Conservation (phyloP, 92 coral and sea anemone species). For the Zoanthus gigantus region DNA sequence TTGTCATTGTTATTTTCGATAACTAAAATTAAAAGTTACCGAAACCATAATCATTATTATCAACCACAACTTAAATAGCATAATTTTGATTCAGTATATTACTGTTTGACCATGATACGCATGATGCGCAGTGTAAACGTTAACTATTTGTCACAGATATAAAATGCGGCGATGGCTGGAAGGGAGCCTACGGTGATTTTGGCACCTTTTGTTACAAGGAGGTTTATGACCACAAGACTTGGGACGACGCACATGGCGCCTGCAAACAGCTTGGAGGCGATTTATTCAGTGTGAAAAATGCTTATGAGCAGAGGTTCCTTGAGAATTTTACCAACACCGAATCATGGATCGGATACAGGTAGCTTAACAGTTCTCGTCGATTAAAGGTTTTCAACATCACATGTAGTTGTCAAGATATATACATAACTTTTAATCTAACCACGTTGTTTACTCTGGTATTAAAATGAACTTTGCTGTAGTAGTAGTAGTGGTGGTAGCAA, state of each 20-base stretch:
- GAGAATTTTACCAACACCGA: slow-evolving; percentile 88
- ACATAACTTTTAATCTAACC: too few relatives aligned
- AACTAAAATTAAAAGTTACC: too few relatives aligned
- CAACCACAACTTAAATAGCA: too few relatives aligned
- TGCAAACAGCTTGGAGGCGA: slow-evolving; percentile 87
- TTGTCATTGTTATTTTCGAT: too few relatives aligned
- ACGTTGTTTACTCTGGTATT: too few relatives aligned
- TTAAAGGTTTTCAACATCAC: background rate
- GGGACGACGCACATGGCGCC: slow-evolving; percentile 86
- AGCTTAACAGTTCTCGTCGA: background rate
- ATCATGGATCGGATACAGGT: slow-evolving; percentile 87
- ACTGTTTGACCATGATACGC: too few relatives aligned
- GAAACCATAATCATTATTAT: too few relatives aligned
- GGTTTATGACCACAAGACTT: slow-evolving; percentile 71
- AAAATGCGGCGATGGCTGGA: slow-evolving; percentile 96
- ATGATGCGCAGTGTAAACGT: too few relatives aligned
- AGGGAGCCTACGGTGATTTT: slow-evolving; percentile 95
- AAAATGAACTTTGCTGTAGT: too few relatives aligned
- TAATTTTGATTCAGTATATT: too few relatives aligned
- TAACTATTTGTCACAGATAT: slow-evolving; percentile 66
- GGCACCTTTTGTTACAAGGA: slow-evolving; percentile 95
- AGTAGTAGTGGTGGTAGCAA: too few relatives aligned
- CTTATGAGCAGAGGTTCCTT: slow-evolving; percentile 94
- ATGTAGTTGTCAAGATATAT: background rate
- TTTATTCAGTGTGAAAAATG: slow-evolving; percentile 96